A percentile compares a stretch with the other conserved stretches of the same genome.
These are phyloP conservation scores for Melipona bicolor DNA, from an alignment of 2,888 invertebrate genomes.

Conservation along the genomic window DNA sequence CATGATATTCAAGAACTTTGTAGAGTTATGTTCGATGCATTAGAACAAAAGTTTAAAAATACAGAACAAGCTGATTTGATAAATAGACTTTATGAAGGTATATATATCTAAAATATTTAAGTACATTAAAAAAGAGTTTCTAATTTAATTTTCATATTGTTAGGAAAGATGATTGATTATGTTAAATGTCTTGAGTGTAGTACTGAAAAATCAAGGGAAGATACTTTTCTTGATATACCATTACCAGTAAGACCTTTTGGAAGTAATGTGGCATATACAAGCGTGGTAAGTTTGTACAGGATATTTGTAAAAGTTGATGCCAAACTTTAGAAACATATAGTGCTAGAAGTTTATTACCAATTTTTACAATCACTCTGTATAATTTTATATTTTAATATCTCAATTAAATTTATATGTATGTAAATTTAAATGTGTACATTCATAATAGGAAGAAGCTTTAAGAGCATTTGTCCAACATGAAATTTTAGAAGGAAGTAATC, in stretches of 20 bases:
- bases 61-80: conserved; percentile 93
- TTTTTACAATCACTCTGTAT: not conserved
- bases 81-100: conserved; percentile 90
- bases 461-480: conserved; percentile 94
- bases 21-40: conserved; percentile 95
- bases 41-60: conserved; percentile 93
- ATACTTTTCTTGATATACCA: conserved; percentile 94
- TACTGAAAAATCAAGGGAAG: conserved; percentile 92
- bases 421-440: conserved; percentile 1
- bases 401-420: conserved; percentile 5
- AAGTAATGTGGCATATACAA: conserved; percentile 90
- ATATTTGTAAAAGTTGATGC: too few relatives aligned
- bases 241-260: conserved; percentile 94
- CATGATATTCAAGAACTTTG: conserved; percentile 96
- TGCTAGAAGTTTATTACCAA: too few relatives aligned
- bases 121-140: conserved; percentile 14
- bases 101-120: conserved; percentile 54
- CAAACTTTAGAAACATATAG: too few relatives aligned
- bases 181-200: conserved; percentile 95
- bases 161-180: conserved; percentile 93
- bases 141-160: conserved; percentile 54
- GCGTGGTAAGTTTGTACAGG: conserved; percentile 86
- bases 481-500: conserved; percentile 92
- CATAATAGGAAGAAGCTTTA: conserved; percentile 90
- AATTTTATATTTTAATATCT: conserved; percentile 1